Evolutionary conservation across 2,888 invertebrate genomes (phyloP).

Genomic region (Archips xylosteana): DNA sequence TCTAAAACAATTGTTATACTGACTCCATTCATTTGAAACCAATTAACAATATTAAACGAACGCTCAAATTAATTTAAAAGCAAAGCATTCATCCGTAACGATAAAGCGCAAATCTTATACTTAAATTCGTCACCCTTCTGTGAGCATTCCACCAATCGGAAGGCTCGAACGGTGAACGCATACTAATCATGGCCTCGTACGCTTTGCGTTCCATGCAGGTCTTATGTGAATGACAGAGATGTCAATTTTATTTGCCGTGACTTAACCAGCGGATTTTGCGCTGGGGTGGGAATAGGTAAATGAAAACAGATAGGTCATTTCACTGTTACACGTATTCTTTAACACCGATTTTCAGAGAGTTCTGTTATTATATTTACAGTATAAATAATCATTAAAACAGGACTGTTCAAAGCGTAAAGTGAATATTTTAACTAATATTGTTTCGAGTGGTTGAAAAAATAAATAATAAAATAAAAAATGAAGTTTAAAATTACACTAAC

Average conservation of each 20-base stretch:
- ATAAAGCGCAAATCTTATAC: slow-evolving; percentile 74
- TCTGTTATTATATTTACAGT: no score
- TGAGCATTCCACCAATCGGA: slow-evolving; percentile 75
- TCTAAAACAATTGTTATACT: background rate
- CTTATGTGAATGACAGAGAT: slow-evolving; percentile 16
- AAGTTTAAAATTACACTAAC: no score
- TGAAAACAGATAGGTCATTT: slow-evolving; percentile 28
- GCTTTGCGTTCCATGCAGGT: slow-evolving; percentile 24
- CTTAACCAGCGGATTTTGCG: slow-evolving; percentile 1
- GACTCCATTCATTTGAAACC: slow-evolving; percentile 3
- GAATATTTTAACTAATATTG: no score
- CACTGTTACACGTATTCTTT: background rate
- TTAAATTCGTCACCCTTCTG: slow-evolving; percentile 59
- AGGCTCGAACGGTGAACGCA: slow-evolving; percentile 63
- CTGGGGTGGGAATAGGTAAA: slow-evolving; percentile 8
- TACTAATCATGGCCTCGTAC: slow-evolving; percentile 62
- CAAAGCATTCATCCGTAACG: slow-evolving; percentile 69
- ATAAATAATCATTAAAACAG: no score
- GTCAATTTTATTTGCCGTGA: slow-evolving; percentile 12
- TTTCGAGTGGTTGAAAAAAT: no score
- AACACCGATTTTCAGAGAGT: no score
- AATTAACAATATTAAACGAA: slow-evolving; percentile 28
- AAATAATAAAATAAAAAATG: no score
- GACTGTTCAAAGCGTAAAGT: no score
- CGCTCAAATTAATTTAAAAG: slow-evolving; percentile 65